phyloP scores from a whole-genome alignment of 2,888 invertebrate genomes.

The Nomada ruficornis region DNA sequence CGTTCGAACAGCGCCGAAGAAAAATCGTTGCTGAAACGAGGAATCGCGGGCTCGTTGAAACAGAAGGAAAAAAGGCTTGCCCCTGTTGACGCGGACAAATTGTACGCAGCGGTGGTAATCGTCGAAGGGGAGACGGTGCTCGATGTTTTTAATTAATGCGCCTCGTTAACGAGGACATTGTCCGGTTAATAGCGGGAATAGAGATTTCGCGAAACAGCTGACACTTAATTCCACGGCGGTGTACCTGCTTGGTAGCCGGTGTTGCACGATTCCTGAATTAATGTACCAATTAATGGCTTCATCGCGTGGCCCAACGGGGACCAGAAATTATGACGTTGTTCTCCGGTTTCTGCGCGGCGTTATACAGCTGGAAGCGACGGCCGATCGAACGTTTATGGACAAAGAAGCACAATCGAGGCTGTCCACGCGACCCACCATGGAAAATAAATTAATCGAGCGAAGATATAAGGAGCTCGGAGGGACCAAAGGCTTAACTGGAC shows the following conservation, averaged over 20 bases:
- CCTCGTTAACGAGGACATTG: slow-evolving; percentile 45
- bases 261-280: slow-evolving; percentile 59
- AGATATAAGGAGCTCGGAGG: slow-evolving; percentile 3
- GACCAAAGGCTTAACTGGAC: background rate
- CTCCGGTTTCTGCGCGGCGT: slow-evolving; percentile 24
- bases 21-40: background rate
- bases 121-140: background rate
- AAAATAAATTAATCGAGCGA: slow-evolving; percentile 54
- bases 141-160: slow-evolving; percentile 54
- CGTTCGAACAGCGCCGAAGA: background rate
- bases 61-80: background rate
- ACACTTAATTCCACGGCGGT: slow-evolving; percentile 47
- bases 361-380: slow-evolving; percentile 24
- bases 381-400: slow-evolving; percentile 50
- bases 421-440: slow-evolving; percentile 20
- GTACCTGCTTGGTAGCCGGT: background rate
- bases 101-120: background rate
- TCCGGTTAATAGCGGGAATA: slow-evolving; percentile 45
- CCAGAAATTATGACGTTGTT: slow-evolving; percentile 63
- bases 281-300: slow-evolving; percentile 70
- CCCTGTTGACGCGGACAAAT: slow-evolving; percentile 30
- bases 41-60: background rate
- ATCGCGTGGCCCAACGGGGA: slow-evolving; percentile 48
- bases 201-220: slow-evolving; percentile 28
- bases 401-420: slow-evolving; percentile 50